Evolutionary conservation across 2,113 vertebrate genomes (phyloP), one percentile per base, ranked within the genome.

Genomic region (Romanogobio albipinnatus): DNA sequence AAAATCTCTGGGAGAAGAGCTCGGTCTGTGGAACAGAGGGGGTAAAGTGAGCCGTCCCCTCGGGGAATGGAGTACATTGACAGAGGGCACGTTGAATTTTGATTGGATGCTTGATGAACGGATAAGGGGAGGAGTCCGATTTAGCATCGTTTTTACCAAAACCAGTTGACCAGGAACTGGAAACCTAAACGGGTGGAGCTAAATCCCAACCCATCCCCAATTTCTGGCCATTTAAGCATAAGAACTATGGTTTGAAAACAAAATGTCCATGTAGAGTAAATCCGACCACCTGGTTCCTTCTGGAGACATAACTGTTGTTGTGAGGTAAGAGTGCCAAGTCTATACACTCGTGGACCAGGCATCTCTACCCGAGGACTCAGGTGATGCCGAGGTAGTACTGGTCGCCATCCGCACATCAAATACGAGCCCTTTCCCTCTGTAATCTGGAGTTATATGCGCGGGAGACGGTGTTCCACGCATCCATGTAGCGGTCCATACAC

Each of bases 401-500:
- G 13, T 11, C 17, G 53, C 9, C 43, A 51, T 43, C 14, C 39
- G 61, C 33, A 14, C 62, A 81, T 97, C 92, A 99, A 95, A 99
- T 97, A 83, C 96, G 97, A 49, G 97, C 97, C 87, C 98, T 93
- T 90, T 99, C 98, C 88, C 93, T 93, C 93, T 99, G 97, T 89
- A 99, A 88, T 89, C 98, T 95, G 3, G 97, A 96, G 90, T 97
- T 99, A 92, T 99, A 99, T 26, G 98, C 95, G 45, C 96, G 94
- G 15, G 97, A 99, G 74, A 98, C 97, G 0, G 96, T 97, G 92
- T 99, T 99, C 98, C 98, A 99, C 81, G 97, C 93, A 22, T 99
- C 98, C 98, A 99, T 98, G 86, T 99, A 99, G 7, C 98, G 96
- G 90, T 99, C 98, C 98, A 99, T 99, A 76, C 98, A 99, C 98